Percentiles rank a stretch among this genome's conserved stretches.
Evolutionary conservation across 2,113 vertebrate genomes (phyloP).

Genomic region (Mastomys coucha): DNA sequence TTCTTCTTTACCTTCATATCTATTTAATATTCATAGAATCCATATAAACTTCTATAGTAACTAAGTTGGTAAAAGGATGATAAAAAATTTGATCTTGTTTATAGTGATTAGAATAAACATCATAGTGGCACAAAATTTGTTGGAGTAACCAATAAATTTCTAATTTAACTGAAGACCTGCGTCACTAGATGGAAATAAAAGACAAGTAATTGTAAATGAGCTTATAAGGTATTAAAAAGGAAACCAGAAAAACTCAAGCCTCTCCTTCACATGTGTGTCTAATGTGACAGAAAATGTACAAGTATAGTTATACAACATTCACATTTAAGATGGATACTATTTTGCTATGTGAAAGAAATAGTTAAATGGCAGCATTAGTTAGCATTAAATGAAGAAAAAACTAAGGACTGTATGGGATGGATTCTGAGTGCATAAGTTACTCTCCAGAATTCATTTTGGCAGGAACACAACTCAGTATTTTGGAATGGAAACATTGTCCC

Average conservation of each 20-base stretch:
- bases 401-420: constrained; percentile 8
- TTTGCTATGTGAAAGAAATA: constrained; percentile 32
- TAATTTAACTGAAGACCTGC: not conserved
- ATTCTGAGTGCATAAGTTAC: constrained; percentile 49
- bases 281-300: not conserved
- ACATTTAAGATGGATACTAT: not conserved
- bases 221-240: constrained; percentile 13
- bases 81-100: not conserved
- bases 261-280: not conserved
- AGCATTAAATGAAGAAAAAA: constrained; percentile 46
- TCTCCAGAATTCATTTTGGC: constrained; percentile 68
- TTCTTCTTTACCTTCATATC: not conserved
- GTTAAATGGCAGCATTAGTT: not conserved
- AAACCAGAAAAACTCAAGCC: not conserved
- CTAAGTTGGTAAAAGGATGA: not conserved
- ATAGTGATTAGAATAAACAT: not conserved
- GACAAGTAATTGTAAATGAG: not conserved
- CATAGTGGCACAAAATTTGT: no score
- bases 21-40: not conserved
- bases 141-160: not conserved
- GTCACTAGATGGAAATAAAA: not conserved
- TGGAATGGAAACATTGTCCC: constrained; percentile 60
- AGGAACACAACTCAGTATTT: constrained; percentile 69
- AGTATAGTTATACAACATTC: not conserved
- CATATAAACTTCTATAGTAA: not conserved